Evolutionary conservation across 2,888 invertebrate species (phyloP), one percentile per base, ranked within the genome.

Genomic region (Flabesymbios commensalis): DNA sequence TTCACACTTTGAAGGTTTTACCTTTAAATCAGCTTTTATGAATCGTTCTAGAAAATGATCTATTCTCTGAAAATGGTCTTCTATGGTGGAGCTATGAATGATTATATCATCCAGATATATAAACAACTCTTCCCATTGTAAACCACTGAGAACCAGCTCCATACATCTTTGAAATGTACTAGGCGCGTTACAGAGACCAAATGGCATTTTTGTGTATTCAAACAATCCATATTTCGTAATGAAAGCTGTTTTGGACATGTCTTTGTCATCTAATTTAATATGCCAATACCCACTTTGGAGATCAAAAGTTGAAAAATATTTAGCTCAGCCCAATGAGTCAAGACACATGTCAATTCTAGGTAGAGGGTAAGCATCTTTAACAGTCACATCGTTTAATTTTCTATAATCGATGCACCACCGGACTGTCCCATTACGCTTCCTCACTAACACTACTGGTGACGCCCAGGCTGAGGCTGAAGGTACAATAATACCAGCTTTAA

Each of bases 241-340:
- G 56, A 61, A 64, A 10, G 60, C 64, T 4, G 61, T 64, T 39
- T 64, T 61, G 3, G 36, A 26, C 22, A 29, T 26, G 45, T 61
- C 59, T 5, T 43, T 36, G 3, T 47, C n/a, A 7, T 29, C 19
- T 4, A 64, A 17, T 17, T 57, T 63, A 1, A 74, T 63, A 43
- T 74, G 74, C 69, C 68, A 72, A 52, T 72, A 72, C 7, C 70
- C 70, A 17, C 51, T 45, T 7, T 39, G 56, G 17, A 71, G 45
- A 54, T 74, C 72, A 7, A 73, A 53, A 2, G 57, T 57, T 17
- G 52, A 59, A 42, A 71, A 73, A 55, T 47, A 67, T 14, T 49
- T 14, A 1, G 64, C 59, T 1, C 71, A 70, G 10, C 63, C 19
- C n/a, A 72, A 48, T 7, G 57, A 36, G 42, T 65, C 69, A 1